phyloP scores from a whole-genome alignment of 2,888 invertebrate species.

The Axea sp. region DNA sequence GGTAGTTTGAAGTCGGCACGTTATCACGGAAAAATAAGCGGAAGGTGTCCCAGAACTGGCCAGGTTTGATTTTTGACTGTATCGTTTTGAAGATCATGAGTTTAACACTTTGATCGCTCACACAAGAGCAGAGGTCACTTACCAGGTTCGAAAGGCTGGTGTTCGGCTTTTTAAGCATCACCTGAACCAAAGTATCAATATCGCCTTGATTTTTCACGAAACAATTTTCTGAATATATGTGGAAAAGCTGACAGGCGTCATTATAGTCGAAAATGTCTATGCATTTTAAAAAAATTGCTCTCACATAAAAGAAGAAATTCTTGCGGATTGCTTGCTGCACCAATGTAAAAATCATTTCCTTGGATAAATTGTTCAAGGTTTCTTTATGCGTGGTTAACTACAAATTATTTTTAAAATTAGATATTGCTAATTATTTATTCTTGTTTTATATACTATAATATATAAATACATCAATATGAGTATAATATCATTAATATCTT shows the following conservation, averaged over 20 bases:
- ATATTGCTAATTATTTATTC: neutral
- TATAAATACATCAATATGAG: no score
- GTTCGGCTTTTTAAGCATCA: constrained; percentile 8
- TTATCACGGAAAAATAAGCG: constrained; percentile 15
- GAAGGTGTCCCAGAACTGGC: constrained; percentile 47
- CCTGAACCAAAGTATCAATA: neutral
- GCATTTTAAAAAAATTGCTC: neutral
- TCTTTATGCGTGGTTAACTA: neutral
- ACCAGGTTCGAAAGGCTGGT: neutral
- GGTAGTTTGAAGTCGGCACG: neutral
- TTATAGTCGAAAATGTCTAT: constrained; percentile 9
- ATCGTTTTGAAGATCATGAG: constrained; percentile 2
- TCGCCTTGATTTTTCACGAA: neutral
- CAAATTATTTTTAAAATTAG: neutral
- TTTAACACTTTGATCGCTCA: neutral
- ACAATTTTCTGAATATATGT: neutral
- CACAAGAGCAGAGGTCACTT: constrained; percentile 1
- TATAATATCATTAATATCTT: no score
- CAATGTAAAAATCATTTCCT: constrained; percentile 19
- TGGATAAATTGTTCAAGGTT: neutral
- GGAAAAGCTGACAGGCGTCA: constrained; percentile 3
- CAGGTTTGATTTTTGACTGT: neutral
- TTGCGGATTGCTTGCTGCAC: neutral
- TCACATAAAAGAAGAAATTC: constrained; percentile 7
- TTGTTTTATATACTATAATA: no score